Base-by-base conservation (phyloP, 2,113 vertebrate species). In the Notothenia rossii region DNA sequence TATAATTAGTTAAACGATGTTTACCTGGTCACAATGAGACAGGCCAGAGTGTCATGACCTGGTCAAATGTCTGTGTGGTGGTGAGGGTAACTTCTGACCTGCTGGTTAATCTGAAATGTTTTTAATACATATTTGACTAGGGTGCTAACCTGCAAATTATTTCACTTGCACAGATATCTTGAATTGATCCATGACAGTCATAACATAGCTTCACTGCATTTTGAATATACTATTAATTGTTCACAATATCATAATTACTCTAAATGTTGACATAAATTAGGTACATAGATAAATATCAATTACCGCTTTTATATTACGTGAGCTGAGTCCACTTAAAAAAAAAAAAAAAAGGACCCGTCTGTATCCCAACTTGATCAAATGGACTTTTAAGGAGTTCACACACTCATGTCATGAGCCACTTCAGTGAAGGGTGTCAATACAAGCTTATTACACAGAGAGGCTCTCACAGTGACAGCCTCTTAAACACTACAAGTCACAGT, bases 401-500 rank as follows among this genome's bases (percentile, higher is more conserved):
- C 76, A 62, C 66, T 77, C 48, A 59, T 83, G 81, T 77, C 48
- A 59, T 83, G 81, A 85, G 70, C 86, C 67, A 72, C 70, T 82
- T 43, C 71, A 74, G 71, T 64, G 64, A 79, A 84, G 80, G 83
- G 82, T 84, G 77, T 92, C 90, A 89, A 82, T 86, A 79, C 87
- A 89, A 87, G 67, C 86, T 88, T 83, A 89, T 89, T 92, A 89
- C 65, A 67, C 51, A 73, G 53, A 72, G 82, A 72, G 18, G 81
- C 71, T 53, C 73, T 49, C 45, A 65, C 49, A 64, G 69, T 62
- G 4, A 54, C 55, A 4, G 65, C 66, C 72, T 36, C 63, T 62
- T 75, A 63, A 72, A 11, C 20, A 8, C 63, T 12, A 46, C 36
- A 10, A 10, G 45, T 61, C 50, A 65, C 72, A 69, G 36, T 36